Evolutionary conservation across 2,113 vertebrate genomes (phyloP).

Genomic region (Oreochromis tanganicae): DNA sequence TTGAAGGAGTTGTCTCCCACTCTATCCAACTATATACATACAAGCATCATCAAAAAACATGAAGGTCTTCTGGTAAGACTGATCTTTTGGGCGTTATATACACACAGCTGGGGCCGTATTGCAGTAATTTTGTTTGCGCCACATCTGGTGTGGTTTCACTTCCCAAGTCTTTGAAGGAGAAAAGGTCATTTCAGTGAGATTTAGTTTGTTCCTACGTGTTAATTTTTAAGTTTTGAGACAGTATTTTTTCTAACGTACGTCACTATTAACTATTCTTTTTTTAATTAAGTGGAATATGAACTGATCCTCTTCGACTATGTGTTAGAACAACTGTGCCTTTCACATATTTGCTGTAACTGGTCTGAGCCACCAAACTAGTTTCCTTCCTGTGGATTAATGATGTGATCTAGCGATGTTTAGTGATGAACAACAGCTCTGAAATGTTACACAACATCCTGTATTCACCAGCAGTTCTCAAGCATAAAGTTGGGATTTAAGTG

Average conservation of each 20-base stretch:
- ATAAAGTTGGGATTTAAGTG: background rate
- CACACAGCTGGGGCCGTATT: background rate
- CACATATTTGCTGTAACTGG: background rate
- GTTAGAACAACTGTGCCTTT: background rate
- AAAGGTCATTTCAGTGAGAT: background rate
- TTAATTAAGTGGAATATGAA: background rate
- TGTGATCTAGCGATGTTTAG: background rate
- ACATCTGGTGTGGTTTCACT: conserved; percentile 6
- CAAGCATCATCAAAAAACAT: background rate
- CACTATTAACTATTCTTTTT: background rate
- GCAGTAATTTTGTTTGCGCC: background rate
- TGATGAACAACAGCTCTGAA: background rate
- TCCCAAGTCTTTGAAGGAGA: background rate
- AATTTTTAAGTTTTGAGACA: background rate
- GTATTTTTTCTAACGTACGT: background rate
- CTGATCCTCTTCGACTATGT: accelerated
- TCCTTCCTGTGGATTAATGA: background rate
- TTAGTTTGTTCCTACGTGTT: accelerated
- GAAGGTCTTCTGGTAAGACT: background rate
- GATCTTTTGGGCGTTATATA: background rate
- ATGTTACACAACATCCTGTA: background rate
- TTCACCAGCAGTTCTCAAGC: background rate
- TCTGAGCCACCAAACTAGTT: background rate
- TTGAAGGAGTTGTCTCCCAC: background rate
- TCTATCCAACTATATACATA: background rate